A percentile compares a stretch with the other conserved stretches of the same genome.
Evolutionary conservation across 2,113 vertebrate species (phyloP).

Genomic region (Gallinago undulata): DNA sequence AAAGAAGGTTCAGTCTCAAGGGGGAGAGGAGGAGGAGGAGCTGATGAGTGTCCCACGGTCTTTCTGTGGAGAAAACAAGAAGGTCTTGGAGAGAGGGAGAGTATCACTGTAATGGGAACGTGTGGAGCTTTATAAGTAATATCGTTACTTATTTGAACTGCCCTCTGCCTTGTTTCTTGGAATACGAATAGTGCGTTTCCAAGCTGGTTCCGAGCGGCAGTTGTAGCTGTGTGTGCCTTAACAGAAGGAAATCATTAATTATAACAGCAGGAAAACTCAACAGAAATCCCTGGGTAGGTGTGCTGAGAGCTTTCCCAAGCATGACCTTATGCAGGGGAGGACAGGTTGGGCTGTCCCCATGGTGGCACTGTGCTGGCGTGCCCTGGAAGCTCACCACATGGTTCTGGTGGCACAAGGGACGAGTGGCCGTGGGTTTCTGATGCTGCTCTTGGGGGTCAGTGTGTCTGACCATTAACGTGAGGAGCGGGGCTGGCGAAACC

Average conservation of each 20-base stretch:
- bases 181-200: background rate
- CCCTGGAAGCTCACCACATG: background rate
- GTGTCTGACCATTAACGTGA: background rate
- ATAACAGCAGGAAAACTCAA: background rate
- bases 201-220: background rate
- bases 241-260: background rate
- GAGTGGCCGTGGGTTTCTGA: background rate
- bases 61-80: background rate
- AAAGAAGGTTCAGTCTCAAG: background rate
- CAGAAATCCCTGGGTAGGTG: background rate
- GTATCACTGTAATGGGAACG: background rate
- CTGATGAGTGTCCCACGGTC: background rate
- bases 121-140: background rate
- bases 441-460: background rate
- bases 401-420: background rate
- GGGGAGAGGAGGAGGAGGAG: background rate
- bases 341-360: rapidly evolving
- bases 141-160: background rate
- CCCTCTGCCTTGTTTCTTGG: background rate
- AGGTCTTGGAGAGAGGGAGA: background rate
- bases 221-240: background rate
- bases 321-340: background rate
- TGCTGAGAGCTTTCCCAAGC: background rate
- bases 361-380: background rate
- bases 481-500: background rate